A percentile compares a stretch with the other conserved stretches of the same genome.
phyloP scores from a whole-genome alignment of 1,140 invertebrate genomes.

The Eriosoma lanigerum region DNA sequence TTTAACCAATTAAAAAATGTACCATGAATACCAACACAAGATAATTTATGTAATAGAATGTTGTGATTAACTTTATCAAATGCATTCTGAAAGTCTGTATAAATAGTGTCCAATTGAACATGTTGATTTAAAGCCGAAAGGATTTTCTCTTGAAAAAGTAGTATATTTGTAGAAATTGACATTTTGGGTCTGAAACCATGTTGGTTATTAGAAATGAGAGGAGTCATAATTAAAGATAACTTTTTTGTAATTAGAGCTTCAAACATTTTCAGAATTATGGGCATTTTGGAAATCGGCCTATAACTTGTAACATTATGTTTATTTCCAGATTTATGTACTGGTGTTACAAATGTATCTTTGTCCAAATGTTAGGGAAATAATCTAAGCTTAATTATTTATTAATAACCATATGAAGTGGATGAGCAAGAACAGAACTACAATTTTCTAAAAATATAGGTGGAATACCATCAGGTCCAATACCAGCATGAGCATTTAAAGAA shows the following conservation, averaged over 20 bases:
- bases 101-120: slow-evolving; percentile 20
- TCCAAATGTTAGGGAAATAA: background rate
- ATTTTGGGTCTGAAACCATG: too few relatives aligned
- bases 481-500: background rate
- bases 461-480: background rate
- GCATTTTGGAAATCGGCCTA: background rate
- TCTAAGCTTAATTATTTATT: background rate
- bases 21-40: too few relatives aligned
- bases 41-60: background rate
- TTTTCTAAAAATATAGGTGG: background rate
- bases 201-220: too few relatives aligned
- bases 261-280: too few relatives aligned
- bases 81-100: background rate
- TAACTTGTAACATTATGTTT: background rate
- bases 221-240: too few relatives aligned
- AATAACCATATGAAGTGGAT: background rate
- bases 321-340: background rate
- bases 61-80: slow-evolving; percentile 11
- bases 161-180: background rate
- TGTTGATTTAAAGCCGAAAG: slow-evolving; percentile 6
- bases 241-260: too few relatives aligned
- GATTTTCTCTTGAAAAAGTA: slow-evolving; percentile 13
- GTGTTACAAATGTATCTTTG: background rate
- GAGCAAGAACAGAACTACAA: background rate
- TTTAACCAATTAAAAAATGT: too few relatives aligned